Evolutionary conservation across 2,797 vertebrate species (phyloP).

Genomic region (Perodicticus potto): DNA sequence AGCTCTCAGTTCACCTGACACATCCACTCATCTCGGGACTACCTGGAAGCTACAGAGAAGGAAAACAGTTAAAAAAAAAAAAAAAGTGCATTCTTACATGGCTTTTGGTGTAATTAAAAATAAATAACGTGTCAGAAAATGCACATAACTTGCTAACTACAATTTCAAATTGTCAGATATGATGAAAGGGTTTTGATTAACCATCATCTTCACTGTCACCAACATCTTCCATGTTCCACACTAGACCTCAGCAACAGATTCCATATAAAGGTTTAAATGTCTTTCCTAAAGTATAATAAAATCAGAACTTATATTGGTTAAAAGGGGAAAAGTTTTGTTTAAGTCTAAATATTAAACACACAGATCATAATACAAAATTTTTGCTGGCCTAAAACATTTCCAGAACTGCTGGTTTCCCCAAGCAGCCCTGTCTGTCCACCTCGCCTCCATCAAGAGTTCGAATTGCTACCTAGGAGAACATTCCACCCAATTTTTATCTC

Average conservation of each 20-base stretch:
- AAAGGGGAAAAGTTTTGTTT: neutral
- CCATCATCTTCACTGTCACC: neutral
- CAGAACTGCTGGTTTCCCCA: neutral
- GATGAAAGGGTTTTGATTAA: neutral
- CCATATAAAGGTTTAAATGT: neutral
- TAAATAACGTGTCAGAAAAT: neutral
- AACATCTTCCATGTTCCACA: too few relatives aligned
- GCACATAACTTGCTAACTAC: neutral
- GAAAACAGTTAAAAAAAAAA: neutral
- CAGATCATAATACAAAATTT: neutral
- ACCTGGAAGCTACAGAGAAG: neutral
- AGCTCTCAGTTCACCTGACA: neutral
- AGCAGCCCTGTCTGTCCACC: neutral
- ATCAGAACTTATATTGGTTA: neutral
- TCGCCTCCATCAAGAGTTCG: neutral
- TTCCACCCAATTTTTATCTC: neutral
- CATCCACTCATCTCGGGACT: accelerated
- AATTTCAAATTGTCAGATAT: neutral
- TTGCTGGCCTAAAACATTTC: neutral
- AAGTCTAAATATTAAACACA: neutral
- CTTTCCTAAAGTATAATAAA: neutral
- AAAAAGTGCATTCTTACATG: neutral
- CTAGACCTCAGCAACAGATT: neutral
- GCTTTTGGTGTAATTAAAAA: neutral
- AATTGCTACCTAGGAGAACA: neutral